phyloP scores from a whole-genome alignment of 2,888 invertebrate species.

The Hypomecis atomaria region DNA sequence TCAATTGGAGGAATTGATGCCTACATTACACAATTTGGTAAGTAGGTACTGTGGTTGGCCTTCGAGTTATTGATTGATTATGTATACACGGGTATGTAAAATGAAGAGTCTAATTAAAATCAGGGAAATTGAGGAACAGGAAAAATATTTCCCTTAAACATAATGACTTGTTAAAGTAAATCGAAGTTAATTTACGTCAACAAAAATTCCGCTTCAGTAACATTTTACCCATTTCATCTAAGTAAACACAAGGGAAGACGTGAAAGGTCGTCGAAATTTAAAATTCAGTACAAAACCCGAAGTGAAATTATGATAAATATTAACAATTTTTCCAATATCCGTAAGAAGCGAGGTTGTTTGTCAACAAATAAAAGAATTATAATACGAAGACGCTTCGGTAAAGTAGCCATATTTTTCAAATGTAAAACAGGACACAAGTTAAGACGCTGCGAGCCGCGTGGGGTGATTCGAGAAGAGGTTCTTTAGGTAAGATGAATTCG shows the following conservation, averaged over 20 bases:
- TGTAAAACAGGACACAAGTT: conserved; percentile 31
- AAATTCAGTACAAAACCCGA: conserved; percentile 26
- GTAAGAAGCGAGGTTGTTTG: conserved; percentile 29
- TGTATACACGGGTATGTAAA: too few species aligned
- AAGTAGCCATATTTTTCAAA: conserved; percentile 33
- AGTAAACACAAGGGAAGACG: conserved; percentile 10
- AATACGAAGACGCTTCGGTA: conserved; percentile 23
- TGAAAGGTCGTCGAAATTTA: conserved; percentile 15
- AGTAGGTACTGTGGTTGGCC: too few species aligned
- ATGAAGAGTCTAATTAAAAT: too few species aligned
- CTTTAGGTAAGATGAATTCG: conserved; percentile 33
- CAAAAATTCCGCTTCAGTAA: conserved; percentile 13
- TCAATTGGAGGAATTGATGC: too few species aligned
- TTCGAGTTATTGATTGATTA: too few species aligned
- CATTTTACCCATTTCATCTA: conserved; percentile 9
- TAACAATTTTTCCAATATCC: conserved; percentile 33
- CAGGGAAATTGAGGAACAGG: too few species aligned
- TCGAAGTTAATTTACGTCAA: conserved; percentile 14
- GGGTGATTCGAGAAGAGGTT: conserved; percentile 24
- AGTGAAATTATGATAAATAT: conserved; percentile 26
- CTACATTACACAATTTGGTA: too few species aligned
- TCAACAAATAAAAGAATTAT: conserved; percentile 36
- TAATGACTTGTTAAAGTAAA: conserved; percentile 3
- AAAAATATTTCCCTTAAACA: background rate
- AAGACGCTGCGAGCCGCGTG: conserved; percentile 14